Base-by-base conservation (phyloP, 2,797 vertebrate genomes). In the Scomberomorus guttatus region DNA sequence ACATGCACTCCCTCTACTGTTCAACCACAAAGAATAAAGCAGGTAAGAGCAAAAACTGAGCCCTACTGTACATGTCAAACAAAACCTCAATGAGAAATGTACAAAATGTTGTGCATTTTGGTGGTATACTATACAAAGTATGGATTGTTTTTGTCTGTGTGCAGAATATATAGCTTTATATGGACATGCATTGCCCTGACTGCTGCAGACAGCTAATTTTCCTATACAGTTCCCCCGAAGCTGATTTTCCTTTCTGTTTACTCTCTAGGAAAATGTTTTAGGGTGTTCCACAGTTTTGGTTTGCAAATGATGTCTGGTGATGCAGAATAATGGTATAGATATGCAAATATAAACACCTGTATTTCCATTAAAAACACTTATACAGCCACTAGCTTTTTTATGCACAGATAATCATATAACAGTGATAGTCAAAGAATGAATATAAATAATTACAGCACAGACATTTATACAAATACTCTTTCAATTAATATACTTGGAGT, bases 1-100 rank as follows among this genome's bases (percentile, higher is more conserved):
- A 62, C 51, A 42, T n/a, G 6, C 3, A 50, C 80, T 50, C 82
- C 57, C 67, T 78, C 82, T 84, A 59, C 57, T 77, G 72, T 61
- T 79, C 25, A 86, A 50, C 18, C 34, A 65, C 6, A n/a, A 42
- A 32, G 25, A 10, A 17, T 15, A 57, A 22, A 54, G 46, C 6
- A 37, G 11, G n/a, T 54, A 25, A 29, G 11, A 5, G 17, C 5
- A 0, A 55, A 59, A 22, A 51, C 18, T 50, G 27, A 12, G 25
- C 17, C 34, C 6, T 9, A 9, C 25, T 32, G 24, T 29, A 32
- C 5, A 51, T 32, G 5, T 20, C 3, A 56, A 25, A 52, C 15
- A 46, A 46, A 62, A 27, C 11, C 3, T 22, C n/a, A 46, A 17
- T 17, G 42, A 46, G 14, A 46, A 42, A 42, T 14, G 39, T 42